Conservation (phyloP, 2,797 vertebrate species). For the Alfaro cultratus region DNA sequence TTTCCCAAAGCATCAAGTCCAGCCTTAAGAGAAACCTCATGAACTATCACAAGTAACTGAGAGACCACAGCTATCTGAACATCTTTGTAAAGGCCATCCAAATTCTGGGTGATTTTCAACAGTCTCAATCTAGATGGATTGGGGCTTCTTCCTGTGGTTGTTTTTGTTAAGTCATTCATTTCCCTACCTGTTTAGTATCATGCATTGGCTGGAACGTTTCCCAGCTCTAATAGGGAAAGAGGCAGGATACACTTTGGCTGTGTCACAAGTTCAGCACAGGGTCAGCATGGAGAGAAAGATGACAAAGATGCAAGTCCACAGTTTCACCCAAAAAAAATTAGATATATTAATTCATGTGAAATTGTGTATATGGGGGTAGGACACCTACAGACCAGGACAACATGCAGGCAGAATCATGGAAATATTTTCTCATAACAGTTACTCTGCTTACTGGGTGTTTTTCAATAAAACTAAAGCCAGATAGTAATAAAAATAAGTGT, state of each 20-base stretch:
- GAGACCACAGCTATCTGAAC: not conserved
- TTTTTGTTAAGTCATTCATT: not conserved
- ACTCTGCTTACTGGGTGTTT: not conserved
- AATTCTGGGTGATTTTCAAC: not conserved
- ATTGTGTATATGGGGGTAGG: not conserved
- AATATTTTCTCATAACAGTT: not conserved
- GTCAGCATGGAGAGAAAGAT: not conserved
- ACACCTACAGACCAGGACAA: not conserved
- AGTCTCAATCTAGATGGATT: not conserved
- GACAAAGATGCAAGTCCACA: not conserved
- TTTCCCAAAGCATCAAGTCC: not conserved
- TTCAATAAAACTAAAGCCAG: not conserved
- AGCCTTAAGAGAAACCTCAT: not conserved
- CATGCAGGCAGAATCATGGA: not conserved
- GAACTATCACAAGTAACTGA: not conserved
- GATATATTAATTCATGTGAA: not conserved
- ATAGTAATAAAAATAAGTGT: not conserved
- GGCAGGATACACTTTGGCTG: not conserved
- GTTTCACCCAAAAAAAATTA: not conserved
- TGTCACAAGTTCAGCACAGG: constrained; percentile 2
- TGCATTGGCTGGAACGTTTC: not conserved
- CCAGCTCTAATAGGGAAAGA: not conserved
- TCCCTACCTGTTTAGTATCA: not conserved
- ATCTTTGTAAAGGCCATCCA: not conserved
- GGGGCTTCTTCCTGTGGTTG: not conserved